Percentiles rank a stretch among this genome's conserved stretches.
Conservation (phyloP, 2,113 vertebrate genomes). For the Channa argus region DNA sequence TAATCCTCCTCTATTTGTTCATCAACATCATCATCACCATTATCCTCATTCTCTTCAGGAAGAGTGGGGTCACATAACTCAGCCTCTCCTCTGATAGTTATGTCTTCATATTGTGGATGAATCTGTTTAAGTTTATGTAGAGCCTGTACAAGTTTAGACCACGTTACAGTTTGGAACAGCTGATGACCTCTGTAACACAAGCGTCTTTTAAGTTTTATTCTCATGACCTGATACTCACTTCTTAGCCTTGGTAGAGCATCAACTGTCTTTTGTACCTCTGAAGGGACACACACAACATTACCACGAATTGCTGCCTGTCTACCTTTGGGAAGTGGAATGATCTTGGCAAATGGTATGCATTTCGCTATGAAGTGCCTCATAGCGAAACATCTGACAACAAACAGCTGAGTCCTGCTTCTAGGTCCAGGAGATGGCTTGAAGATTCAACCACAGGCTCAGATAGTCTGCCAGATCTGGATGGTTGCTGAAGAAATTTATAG, state of each 20-base stretch:
- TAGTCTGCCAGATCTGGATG: too few relatives aligned
- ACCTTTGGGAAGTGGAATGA: slow-evolving; percentile 40
- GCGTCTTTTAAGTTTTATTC: too few relatives aligned
- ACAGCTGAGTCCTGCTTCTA: too few relatives aligned
- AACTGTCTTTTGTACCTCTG: slow-evolving; percentile 39
- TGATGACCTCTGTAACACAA: not conserved
- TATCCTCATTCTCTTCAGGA: not conserved
- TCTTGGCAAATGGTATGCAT: slow-evolving; percentile 33
- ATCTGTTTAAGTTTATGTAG: slow-evolving; percentile 13
- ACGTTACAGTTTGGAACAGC: slow-evolving; percentile 38
- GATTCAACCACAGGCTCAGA: too few relatives aligned
- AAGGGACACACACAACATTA: slow-evolving; percentile 45
- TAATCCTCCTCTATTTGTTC: too few relatives aligned
- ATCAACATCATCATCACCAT: too few relatives aligned
- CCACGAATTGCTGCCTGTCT: slow-evolving; percentile 24
- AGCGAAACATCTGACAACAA: too few relatives aligned
- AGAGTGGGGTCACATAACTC: slow-evolving; percentile 25
- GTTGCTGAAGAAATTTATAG: too few relatives aligned
- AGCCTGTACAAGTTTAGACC: slow-evolving; percentile 40
- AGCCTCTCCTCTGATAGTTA: slow-evolving; percentile 16
- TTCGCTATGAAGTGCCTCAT: slow-evolving; percentile 41
- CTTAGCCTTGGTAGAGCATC: slow-evolving; percentile 25
- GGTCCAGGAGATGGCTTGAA: too few relatives aligned
- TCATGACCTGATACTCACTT: slow-evolving; percentile 15
- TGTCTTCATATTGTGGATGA: slow-evolving; percentile 38